Percentiles rank a stretch among this genome's conserved stretches.
Conservation (phyloP, 2,797 vertebrate genomes). For the Spondyliosoma cantharus region DNA sequence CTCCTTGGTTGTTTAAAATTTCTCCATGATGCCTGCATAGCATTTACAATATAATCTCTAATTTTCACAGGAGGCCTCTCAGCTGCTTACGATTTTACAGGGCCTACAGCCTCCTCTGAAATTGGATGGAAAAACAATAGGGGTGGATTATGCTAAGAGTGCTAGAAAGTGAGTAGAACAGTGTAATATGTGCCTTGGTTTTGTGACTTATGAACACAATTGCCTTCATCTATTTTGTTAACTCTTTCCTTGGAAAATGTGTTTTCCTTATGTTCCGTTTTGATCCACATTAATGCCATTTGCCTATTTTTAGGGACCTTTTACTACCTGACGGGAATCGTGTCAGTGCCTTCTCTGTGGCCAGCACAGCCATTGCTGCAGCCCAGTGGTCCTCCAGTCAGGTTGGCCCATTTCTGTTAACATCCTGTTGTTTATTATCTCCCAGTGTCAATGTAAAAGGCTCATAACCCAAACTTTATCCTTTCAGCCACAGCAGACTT, state of each 20-base stretch:
- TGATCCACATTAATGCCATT: not conserved
- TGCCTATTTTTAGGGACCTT: constrained; percentile 86
- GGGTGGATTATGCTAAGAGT: constrained; percentile 99
- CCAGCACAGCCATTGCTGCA: constrained; percentile 98
- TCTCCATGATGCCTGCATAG: not conserved
- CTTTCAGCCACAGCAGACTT: constrained; percentile 88
- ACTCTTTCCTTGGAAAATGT: not conserved
- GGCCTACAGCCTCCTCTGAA: constrained; percentile 96
- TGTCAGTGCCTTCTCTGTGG: constrained; percentile 97
- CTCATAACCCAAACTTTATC: constrained; percentile 15
- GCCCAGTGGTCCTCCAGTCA: constrained; percentile 99
- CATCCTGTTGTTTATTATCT: not conserved
- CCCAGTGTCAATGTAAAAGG: not conserved
- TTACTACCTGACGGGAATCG: constrained; percentile 96
- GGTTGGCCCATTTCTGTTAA: constrained; percentile 78
- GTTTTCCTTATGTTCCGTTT: not conserved
- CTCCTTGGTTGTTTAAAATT: not conserved
- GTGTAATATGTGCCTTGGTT: not conserved
- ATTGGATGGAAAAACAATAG: constrained; percentile 98
- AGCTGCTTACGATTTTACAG: constrained; percentile 96
- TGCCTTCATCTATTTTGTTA: not conserved
- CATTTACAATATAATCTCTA: not conserved
- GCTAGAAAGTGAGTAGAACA: constrained; percentile 92
- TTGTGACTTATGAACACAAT: not conserved
- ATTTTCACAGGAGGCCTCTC: constrained; percentile 92